Base-by-base conservation (phyloP, 2,888 invertebrate genomes). In the Rhamnusium bicolor region DNA sequence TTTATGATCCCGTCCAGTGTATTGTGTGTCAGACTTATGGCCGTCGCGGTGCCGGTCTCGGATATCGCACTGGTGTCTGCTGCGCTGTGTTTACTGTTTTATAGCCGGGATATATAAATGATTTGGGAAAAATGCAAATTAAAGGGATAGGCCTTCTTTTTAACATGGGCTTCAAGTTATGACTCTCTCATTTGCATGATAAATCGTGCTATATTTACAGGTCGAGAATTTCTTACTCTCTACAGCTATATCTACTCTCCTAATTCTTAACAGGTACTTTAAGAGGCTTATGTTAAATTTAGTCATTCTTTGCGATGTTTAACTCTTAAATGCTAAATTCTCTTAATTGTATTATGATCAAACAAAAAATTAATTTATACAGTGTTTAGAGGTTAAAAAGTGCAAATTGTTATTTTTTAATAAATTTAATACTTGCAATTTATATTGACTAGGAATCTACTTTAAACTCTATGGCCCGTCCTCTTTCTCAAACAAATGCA, bases 121-220 rank as follows among this genome's bases (percentile, higher is more conserved):
- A 81, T 82, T 79, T 54, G 76, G 73, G 58, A 78, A 80, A 82
- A 79, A 82, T 79, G 81, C 76, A 81, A 82, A 82, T 82, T 71
- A 80, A 76, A 72, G 71, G 69, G 60, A 69, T 70, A 75, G 79
- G 74, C 77, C 77, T 80, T 63, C 60, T 32, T 29, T 72, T 71
- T 69, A 73, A 71, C 74, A 71, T 72, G 72, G 12, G 75, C 79
- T 73, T 77, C 77, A 73, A 77, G 74, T 79, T 79, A 77, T 51
- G 51, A 51, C 51, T 51, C 51, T 19, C 19, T 76, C 77, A 80
- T 78, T 79, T 74, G 71, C 69, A 77, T 80, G 80, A 80, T 78
- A 76, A 78, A 79, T 78, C 69, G 75, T 69, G 71, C 69, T 68
- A 63, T 72, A 72, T 72, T 77, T 77, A 72, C 72, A 49, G 46